Evolutionary conservation across 2,113 vertebrate genomes (phyloP).

Genomic region (Tychaedon coryphoeus): DNA sequence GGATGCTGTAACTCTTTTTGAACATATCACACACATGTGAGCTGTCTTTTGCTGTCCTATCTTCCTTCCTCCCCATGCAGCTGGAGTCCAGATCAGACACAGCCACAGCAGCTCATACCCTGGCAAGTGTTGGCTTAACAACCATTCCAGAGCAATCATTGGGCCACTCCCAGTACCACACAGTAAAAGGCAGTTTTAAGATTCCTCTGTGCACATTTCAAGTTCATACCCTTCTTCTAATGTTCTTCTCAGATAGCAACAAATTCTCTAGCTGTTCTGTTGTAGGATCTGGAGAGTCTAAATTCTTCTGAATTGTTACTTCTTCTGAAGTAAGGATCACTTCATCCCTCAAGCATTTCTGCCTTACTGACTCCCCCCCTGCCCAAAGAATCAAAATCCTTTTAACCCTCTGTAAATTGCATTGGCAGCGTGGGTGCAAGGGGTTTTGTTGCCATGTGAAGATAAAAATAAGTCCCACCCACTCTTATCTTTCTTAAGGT

Average conservation of each 20-base stretch:
- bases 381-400: not conserved
- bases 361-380: not conserved
- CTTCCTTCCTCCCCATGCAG: not conserved
- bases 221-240: not conserved
- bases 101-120: not conserved
- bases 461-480: constrained; percentile 2
- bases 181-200: not conserved
- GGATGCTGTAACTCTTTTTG: not conserved
- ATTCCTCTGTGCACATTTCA: not conserved
- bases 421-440: not conserved
- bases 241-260: not conserved
- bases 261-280: not conserved
- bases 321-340: not conserved
- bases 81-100: not conserved
- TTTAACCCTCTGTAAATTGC: not conserved
- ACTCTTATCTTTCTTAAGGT: constrained; percentile 13
- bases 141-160: not conserved
- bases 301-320: constrained; percentile 15
- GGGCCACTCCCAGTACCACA: not conserved
- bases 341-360: not conserved
- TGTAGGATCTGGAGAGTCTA: not conserved
- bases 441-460: not conserved
- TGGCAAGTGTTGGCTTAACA: not conserved
- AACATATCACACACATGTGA: not conserved
- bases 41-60: not conserved